Evolutionary conservation across 2,888 invertebrate species (phyloP).

Genomic region (Idaea straminata): DNA sequence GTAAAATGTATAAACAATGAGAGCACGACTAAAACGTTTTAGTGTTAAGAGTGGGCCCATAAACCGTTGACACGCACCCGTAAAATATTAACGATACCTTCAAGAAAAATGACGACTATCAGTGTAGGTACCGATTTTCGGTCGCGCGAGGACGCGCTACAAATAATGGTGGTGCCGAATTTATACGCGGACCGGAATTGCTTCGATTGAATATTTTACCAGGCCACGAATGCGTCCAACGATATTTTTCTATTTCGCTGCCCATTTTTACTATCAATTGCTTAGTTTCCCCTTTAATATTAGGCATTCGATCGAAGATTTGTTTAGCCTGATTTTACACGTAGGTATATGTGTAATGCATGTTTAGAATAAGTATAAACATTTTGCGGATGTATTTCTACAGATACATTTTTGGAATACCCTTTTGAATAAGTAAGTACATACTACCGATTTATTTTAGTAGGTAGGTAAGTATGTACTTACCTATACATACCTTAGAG

Average conservation of each 20-base stretch:
- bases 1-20: slow-evolving; percentile 80
- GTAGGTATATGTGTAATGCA: slow-evolving; percentile 13
- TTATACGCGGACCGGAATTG: slow-evolving; percentile 78
- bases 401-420: background rate
- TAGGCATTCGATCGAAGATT: slow-evolving; percentile 60
- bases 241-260: slow-evolving; percentile 78
- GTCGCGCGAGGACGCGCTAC: slow-evolving; percentile 74
- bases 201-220: slow-evolving; percentile 80
- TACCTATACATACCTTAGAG: background rate
- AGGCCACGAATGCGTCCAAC: slow-evolving; percentile 74
- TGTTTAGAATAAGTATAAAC: background rate
- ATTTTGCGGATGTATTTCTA: background rate
- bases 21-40: slow-evolving; percentile 77
- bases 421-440: no score
- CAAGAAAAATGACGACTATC: slow-evolving; percentile 79
- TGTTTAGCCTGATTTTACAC: slow-evolving; percentile 29
- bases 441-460: no score
- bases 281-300: slow-evolving; percentile 76
- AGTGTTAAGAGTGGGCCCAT: slow-evolving; percentile 78
- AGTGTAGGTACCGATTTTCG: slow-evolving; percentile 76
- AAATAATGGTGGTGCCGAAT: slow-evolving; percentile 76
- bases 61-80: slow-evolving; percentile 78
- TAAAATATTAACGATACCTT: slow-evolving; percentile 79
- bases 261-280: slow-evolving; percentile 78
- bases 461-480: no score